Evolutionary conservation across 2,888 invertebrate genomes (phyloP).

Genomic region (Drosophila mulleri): DNA sequence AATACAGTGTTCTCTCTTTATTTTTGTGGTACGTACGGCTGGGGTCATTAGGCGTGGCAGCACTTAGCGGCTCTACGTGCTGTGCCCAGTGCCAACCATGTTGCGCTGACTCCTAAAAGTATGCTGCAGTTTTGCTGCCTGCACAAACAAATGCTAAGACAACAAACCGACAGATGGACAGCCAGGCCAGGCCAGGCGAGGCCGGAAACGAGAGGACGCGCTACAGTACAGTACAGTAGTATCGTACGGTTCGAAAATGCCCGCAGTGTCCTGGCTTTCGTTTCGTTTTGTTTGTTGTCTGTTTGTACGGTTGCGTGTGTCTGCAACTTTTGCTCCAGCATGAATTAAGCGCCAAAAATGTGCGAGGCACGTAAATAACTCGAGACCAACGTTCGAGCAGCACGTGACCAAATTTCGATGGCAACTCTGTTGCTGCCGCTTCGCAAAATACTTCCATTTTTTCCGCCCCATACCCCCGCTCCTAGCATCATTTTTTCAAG

Average conservation of each 20-base stretch:
- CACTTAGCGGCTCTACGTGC: slow-evolving; percentile 65
- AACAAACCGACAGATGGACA: slow-evolving; percentile 44
- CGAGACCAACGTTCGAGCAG: slow-evolving; percentile 48
- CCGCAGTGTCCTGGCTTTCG: slow-evolving; percentile 43
- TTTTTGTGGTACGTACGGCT: slow-evolving; percentile 11
- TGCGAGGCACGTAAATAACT: slow-evolving; percentile 76
- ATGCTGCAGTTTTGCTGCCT: slow-evolving; percentile 58
- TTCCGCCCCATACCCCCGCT: background rate
- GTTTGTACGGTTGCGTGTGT: slow-evolving; percentile 34
- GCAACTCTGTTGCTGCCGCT: slow-evolving; percentile 57
- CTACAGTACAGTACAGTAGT: background rate
- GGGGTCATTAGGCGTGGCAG: slow-evolving; percentile 65
- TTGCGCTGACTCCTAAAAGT: slow-evolving; percentile 42
- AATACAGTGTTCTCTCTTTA: background rate
- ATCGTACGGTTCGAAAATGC: slow-evolving; percentile 31
- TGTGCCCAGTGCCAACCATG: slow-evolving; percentile 61
- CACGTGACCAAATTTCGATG: slow-evolving; percentile 77
- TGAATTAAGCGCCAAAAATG: slow-evolving; percentile 74
- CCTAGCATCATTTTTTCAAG: background rate
- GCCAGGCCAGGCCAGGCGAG: background rate
- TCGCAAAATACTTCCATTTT: background rate
- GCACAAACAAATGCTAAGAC: slow-evolving; percentile 65
- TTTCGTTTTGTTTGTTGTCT: slow-evolving; percentile 29
- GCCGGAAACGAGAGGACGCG: slow-evolving; percentile 1
- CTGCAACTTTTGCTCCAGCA: slow-evolving; percentile 52